phyloP scores from a whole-genome alignment of 2,113 vertebrate genomes.

The Hiodon tergisus region DNA sequence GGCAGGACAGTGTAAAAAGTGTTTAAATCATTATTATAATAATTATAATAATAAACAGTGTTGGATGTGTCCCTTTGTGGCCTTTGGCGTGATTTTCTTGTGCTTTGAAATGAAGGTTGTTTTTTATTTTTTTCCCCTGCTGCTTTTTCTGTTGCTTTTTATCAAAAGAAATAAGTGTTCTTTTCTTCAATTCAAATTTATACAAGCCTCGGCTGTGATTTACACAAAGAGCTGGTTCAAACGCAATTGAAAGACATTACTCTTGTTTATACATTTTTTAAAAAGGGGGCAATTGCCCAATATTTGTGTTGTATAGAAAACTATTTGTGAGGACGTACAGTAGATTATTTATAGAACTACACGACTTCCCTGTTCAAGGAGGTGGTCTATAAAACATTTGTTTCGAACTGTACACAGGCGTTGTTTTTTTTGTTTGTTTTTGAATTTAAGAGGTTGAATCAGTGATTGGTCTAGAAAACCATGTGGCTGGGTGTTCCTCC shows the following conservation, averaged over 20 bases:
- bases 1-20: slow-evolving; percentile 2
- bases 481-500: slow-evolving; percentile 29
- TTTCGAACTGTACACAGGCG: slow-evolving; percentile 1
- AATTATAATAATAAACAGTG: not conserved
- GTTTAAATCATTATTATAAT: not conserved
- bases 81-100: slow-evolving; percentile 27
- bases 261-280: slow-evolving; percentile 29
- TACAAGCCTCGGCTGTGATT: slow-evolving; percentile 31
- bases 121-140: not conserved
- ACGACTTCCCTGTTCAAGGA: slow-evolving; percentile 28
- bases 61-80: not conserved
- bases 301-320: slow-evolving; percentile 35
- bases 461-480: slow-evolving; percentile 16
- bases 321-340: slow-evolving; percentile 25
- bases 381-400: slow-evolving; percentile 21
- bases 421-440: slow-evolving; percentile 20
- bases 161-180: slow-evolving; percentile 14
- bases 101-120: slow-evolving; percentile 21
- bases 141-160: slow-evolving; percentile 13
- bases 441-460: slow-evolving; percentile 12
- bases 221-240: slow-evolving; percentile 29
- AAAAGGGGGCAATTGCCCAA: slow-evolving; percentile 22
- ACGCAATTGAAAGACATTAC: slow-evolving; percentile 24
- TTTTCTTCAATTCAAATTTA: slow-evolving; percentile 15
- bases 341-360: slow-evolving; percentile 26